Conservation (phyloP, 1,140 invertebrate species). For the Brachionus paranguensis region DNA sequence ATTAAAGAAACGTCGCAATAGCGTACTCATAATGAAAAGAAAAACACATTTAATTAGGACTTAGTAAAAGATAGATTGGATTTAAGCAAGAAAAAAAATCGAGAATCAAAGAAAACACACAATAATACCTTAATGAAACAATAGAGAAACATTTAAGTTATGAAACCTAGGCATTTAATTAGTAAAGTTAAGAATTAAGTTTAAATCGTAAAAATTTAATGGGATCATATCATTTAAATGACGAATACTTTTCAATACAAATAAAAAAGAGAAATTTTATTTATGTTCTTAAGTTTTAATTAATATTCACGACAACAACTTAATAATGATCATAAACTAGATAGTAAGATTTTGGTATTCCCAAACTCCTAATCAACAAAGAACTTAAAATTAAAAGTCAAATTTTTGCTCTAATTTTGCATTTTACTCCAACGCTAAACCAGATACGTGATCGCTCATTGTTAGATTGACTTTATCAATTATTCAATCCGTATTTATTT, state of each 20-base stretch:
- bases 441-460: slow-evolving; percentile 15
- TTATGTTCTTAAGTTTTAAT: slow-evolving; percentile 22
- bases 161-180: slow-evolving; percentile 33
- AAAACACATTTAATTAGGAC: background rate
- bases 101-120: background rate
- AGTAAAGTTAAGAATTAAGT: slow-evolving; percentile 32
- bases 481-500: slow-evolving; percentile 25
- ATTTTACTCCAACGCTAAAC: background rate
- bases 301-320: slow-evolving; percentile 20
- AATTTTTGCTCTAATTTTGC: background rate
- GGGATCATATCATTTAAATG: slow-evolving; percentile 31
- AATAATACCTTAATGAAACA: slow-evolving; percentile 11
- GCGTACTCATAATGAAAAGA: background rate
- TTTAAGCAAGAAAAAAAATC: background rate
- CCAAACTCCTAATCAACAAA: background rate
- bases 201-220: slow-evolving; percentile 11
- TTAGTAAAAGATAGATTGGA: background rate
- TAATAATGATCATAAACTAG: slow-evolving; percentile 28
- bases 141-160: slow-evolving; percentile 36
- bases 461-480: slow-evolving; percentile 29
- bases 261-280: background rate
- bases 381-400: slow-evolving; percentile 8
- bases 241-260: background rate
- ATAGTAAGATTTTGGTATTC: background rate
- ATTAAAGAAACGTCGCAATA: background rate